Evolutionary conservation across 2,888 invertebrate genomes (phyloP).

Genomic region (Zaprionus obscuricornis): DNA sequence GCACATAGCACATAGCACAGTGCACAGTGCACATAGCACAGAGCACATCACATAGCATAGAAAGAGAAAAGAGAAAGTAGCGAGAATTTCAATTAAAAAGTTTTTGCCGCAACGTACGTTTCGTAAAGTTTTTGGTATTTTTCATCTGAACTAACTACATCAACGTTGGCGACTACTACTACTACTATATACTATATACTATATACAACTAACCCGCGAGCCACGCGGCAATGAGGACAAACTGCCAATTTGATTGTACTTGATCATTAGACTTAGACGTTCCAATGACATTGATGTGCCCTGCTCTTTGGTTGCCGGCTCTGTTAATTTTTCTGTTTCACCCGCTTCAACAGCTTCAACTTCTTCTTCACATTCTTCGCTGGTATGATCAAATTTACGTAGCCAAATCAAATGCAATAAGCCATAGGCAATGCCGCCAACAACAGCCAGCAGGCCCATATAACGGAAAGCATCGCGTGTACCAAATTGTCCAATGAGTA

Average conservation of each 20-base stretch:
- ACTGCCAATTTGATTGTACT: constrained; percentile 90
- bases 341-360: constrained; percentile 84
- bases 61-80: background rate
- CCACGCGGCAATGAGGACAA: constrained; percentile 88
- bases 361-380: constrained; percentile 83
- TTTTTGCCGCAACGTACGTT: constrained; percentile 13
- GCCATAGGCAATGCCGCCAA: constrained; percentile 89
- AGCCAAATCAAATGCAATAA: constrained; percentile 89
- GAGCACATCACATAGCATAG: background rate
- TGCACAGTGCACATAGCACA: too few species aligned
- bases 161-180: too few species aligned
- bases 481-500: constrained; percentile 89
- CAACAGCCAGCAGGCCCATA: constrained; percentile 90
- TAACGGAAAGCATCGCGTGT: constrained; percentile 91
- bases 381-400: constrained; percentile 85
- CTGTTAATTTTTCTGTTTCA: constrained; percentile 87
- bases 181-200: too few species aligned
- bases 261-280: constrained; percentile 89
- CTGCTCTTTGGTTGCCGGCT: constrained; percentile 88
- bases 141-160: too few species aligned
- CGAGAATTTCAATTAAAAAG: constrained; percentile 57
- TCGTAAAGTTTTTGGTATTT: background rate
- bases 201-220: constrained; percentile 84
- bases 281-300: constrained; percentile 89
- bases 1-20: too few species aligned